Conservation (phyloP, 2,888 invertebrate species). For the Callinectes sapidus region DNA sequence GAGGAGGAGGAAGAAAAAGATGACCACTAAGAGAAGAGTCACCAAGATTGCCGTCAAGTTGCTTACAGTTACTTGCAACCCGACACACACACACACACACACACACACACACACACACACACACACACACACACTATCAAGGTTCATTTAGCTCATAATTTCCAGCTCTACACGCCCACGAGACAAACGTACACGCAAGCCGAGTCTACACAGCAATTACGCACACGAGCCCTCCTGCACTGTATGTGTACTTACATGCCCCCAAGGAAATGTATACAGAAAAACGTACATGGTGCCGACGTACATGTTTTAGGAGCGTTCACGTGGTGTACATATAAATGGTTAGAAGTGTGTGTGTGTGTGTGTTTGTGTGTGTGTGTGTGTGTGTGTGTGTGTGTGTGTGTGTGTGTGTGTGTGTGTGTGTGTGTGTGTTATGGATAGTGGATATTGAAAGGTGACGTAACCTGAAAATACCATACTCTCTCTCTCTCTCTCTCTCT, state of each 20-base stretch:
- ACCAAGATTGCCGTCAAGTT: background rate
- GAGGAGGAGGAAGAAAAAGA: background rate
- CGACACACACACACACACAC: background rate
- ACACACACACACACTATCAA: background rate
- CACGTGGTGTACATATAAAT: background rate
- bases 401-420: background rate
- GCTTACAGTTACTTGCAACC: background rate
- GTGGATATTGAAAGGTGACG: background rate
- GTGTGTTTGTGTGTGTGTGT: too few relatives aligned
- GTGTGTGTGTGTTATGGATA: background rate
- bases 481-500: background rate
- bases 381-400: too few relatives aligned
- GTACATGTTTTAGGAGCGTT: background rate
- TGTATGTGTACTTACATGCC: background rate
- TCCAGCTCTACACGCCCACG: background rate
- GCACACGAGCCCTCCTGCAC: conserved; percentile 5
- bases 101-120: conserved; percentile 23
- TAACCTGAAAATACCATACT: background rate
- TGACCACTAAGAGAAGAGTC: background rate
- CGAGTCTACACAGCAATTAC: conserved; percentile 10
- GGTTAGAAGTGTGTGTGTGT: too few relatives aligned
- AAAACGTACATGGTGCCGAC: background rate
- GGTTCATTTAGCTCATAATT: conserved; percentile 29
- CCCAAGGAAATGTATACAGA: background rate
- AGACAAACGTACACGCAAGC: background rate